These are phyloP conservation scores for Lucilia sericata DNA, from an alignment of 1,140 invertebrate genomes.

Conservation along the genomic window DNA sequence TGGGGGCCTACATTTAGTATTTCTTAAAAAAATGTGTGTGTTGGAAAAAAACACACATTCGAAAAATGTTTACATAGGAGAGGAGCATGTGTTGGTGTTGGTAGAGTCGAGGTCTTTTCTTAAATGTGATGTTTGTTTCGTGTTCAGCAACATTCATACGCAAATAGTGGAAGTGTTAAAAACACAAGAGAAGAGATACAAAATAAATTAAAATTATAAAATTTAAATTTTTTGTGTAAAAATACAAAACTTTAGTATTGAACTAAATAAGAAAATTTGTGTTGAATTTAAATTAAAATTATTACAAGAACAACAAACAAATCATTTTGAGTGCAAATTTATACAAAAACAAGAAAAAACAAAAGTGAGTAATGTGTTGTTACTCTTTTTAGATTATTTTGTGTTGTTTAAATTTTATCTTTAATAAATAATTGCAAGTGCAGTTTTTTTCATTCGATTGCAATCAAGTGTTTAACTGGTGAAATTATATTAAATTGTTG, in stretches of 20 bases:
- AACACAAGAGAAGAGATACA: conserved; percentile 24
- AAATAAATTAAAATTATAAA: conserved; percentile 1
- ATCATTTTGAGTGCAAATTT: not conserved
- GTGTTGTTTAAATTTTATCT: not conserved
- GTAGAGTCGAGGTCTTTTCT: conserved; percentile 31
- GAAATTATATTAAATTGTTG: not conserved
- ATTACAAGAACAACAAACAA: conserved; percentile 9
- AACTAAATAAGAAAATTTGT: conserved; percentile 29
- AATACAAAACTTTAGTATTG: not conserved
- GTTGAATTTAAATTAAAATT: not conserved
- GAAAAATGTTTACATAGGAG: not conserved
- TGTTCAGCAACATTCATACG: conserved; percentile 33
- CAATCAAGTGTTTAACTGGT: not conserved
- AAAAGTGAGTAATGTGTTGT: conserved; percentile 12
- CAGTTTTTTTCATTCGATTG: not conserved
- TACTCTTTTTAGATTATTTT: not conserved
- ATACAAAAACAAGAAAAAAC: not conserved
- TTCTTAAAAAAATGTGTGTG: not conserved
- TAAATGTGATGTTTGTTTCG: conserved; percentile 35
- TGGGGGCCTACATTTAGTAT: not conserved
- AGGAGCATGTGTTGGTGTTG: not conserved
- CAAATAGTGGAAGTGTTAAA: conserved; percentile 38
- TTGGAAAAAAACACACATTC: not conserved
- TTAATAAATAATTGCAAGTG: not conserved
- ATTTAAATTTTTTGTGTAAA: not conserved